Conservation (phyloP, 1,140 invertebrate genomes). For the Hypothenemus hampei region DNA sequence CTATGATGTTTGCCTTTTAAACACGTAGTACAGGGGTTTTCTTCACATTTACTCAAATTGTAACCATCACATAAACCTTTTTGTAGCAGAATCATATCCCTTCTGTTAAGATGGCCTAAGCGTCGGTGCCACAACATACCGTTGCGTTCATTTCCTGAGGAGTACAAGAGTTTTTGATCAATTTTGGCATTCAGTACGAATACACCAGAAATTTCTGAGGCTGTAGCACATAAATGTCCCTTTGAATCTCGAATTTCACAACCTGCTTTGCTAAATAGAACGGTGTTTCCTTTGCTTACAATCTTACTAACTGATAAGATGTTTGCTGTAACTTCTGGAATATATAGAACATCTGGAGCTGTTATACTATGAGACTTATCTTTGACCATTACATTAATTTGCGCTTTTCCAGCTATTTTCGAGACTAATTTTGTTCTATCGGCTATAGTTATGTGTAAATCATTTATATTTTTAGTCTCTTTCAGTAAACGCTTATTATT, state of each 20-base stretch:
- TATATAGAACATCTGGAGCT: slow-evolving; percentile 20
- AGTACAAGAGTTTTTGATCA: no score
- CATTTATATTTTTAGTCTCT: no score
- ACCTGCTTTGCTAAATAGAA: slow-evolving; percentile 17
- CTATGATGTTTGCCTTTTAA: slow-evolving; percentile 28
- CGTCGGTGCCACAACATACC: slow-evolving; percentile 28
- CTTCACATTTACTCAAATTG: not conserved
- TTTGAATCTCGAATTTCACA: slow-evolving; percentile 20
- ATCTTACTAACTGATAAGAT: slow-evolving; percentile 26
- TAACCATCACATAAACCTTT: slow-evolving; percentile 20
- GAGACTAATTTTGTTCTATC: no score
- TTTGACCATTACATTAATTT: no score
- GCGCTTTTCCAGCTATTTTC: no score
- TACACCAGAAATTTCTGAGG: slow-evolving; percentile 15
- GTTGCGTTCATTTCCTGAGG: no score
- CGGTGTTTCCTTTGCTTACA: slow-evolving; percentile 15
- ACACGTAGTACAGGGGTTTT: slow-evolving; percentile 21
- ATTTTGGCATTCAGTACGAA: slow-evolving; percentile 14
- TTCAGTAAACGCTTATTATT: no score
- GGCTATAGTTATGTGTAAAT: no score
- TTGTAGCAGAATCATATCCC: slow-evolving; percentile 20
- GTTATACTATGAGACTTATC: no score
- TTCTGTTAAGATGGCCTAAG: slow-evolving; percentile 25
- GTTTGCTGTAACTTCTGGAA: slow-evolving; percentile 25
- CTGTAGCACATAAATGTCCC: slow-evolving; percentile 18